phyloP scores from a whole-genome alignment of 2,888 invertebrate species.

The Xanthorhoe spadicearia region DNA sequence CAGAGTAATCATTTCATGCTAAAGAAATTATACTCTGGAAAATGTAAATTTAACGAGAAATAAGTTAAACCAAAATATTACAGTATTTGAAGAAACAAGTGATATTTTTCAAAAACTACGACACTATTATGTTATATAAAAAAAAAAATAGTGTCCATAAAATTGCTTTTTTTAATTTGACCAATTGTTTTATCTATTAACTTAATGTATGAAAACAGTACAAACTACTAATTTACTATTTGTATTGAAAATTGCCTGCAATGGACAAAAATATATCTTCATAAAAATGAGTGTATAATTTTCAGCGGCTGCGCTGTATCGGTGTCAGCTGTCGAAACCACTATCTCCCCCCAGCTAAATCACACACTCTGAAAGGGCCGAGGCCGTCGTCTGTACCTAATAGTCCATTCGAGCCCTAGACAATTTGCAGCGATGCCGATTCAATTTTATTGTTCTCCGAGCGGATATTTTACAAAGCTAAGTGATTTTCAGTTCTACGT shows the following conservation, averaged over 20 bases:
- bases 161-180: too few relatives aligned
- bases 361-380: conserved; percentile 50
- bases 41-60: background rate
- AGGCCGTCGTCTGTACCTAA: conserved; percentile 59
- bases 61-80: too few relatives aligned
- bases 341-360: conserved; percentile 55
- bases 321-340: conserved; percentile 43
- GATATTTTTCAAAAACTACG: too few relatives aligned
- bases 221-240: too few relatives aligned
- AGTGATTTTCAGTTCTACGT: conserved; percentile 26
- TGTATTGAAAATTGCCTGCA: background rate
- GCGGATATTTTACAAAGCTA: conserved; percentile 32
- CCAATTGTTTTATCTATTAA: too few relatives aligned
- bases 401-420: conserved; percentile 65
- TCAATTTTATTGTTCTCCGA: conserved; percentile 56
- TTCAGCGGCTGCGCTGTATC: conserved; percentile 5
- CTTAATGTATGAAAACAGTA: too few relatives aligned
- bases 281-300: conserved; percentile 30
- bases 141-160: too few relatives aligned
- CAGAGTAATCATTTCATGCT: conserved; percentile 40
- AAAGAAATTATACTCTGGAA: background rate
- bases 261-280: conserved; percentile 18
- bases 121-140: too few relatives aligned
- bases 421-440: conserved; percentile 62
- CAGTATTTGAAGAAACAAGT: too few relatives aligned